Evolutionary conservation across 2,797 vertebrate genomes (phyloP), one percentile per base, ranked within the genome.

Genomic region (Cyclopterus lumpus): DNA sequence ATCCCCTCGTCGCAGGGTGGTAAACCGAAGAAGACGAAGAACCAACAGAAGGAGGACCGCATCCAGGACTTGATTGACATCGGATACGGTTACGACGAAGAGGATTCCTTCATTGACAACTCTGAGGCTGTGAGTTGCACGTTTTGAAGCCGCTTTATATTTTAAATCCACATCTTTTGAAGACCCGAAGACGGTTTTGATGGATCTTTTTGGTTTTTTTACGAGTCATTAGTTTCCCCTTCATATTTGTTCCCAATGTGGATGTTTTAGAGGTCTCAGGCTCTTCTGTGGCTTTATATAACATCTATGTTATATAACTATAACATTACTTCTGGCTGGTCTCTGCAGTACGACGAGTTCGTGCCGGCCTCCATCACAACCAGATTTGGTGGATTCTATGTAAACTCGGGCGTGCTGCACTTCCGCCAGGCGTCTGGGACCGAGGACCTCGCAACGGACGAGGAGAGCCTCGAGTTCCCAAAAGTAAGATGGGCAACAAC

Each of bases 41-140:
- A n/a, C n/a, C 26, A 28, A 28, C 26, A 93, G 54, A 87, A 81
- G 46, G 96, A 93, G 89, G 97, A 99, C 86, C 94, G 97, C 15
- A 86, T 97, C 81, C 95, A 99, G 89, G 98, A 99, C 89, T 86
- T 99, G 92, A 94, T 99, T 71, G 98, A 99, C 61, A 97, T 99
- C 68, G 98, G 98, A 10, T 96, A 95, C 5, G 98, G 98, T 69
- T 99, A 99, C 0, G 97, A 99, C 36, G 97, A 99, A 2, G 96
- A 96, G 0, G 98, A 99, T 93, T 98, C 98, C 61, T 99, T 99
- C 92, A 99, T 99, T 28, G 98, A 99, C 91, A 99, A 99, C 91
- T 97, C 97, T 0, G 98, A 99, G 90, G 96, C 98, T 28, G 98
- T 99, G 90, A 96, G 97, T 96, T 55, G 1, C 18, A 65, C 8